A percentile compares a stretch with the other conserved stretches of the same genome.
phyloP scores from a whole-genome alignment of 2,888 invertebrate genomes.

The Gortyna flavago region DNA sequence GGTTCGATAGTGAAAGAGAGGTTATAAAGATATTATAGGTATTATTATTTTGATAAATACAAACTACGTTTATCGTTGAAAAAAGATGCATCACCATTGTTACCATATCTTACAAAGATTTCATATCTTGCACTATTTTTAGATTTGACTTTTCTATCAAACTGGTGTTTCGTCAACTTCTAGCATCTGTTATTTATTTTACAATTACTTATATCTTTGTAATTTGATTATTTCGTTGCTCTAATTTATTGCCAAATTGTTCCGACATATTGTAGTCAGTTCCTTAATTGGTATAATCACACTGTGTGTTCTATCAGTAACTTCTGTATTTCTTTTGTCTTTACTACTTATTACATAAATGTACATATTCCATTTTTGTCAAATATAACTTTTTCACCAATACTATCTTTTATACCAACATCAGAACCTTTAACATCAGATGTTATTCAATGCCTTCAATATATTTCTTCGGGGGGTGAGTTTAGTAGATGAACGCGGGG shows the following conservation, averaged over 20 bases:
- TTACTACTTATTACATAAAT: not conserved
- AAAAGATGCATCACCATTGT: constrained; percentile 40
- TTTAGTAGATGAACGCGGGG: constrained; percentile 87
- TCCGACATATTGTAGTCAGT: not conserved
- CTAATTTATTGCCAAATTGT: constrained; percentile 32
- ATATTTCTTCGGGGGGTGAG: constrained; percentile 50
- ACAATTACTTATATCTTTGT: constrained; percentile 2
- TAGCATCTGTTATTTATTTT: constrained; percentile 15
- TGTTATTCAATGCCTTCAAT: constrained; percentile 57
- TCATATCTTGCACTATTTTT: constrained; percentile 44
- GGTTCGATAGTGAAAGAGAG: constrained; percentile 13
- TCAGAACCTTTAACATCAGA: constrained; percentile 15
- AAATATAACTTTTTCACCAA: not conserved
- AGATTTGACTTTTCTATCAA: constrained; percentile 15
- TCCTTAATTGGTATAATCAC: constrained; percentile 8
- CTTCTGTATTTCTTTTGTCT: not conserved
- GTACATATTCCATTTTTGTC: not conserved
- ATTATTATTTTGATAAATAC: constrained; percentile 23
- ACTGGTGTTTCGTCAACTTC: constrained; percentile 8
- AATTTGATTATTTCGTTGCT: constrained; percentile 41
- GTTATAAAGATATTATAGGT: constrained; percentile 5
- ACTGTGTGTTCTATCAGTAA: constrained; percentile 6
- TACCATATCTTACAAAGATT: constrained; percentile 41
- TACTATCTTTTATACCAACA: not conserved
- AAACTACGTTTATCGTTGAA: constrained; percentile 28